Percentiles rank a stretch among this genome's conserved stretches.
Evolutionary conservation across 2,797 vertebrate species (phyloP).

Genomic region (Crotalus adamanteus): DNA sequence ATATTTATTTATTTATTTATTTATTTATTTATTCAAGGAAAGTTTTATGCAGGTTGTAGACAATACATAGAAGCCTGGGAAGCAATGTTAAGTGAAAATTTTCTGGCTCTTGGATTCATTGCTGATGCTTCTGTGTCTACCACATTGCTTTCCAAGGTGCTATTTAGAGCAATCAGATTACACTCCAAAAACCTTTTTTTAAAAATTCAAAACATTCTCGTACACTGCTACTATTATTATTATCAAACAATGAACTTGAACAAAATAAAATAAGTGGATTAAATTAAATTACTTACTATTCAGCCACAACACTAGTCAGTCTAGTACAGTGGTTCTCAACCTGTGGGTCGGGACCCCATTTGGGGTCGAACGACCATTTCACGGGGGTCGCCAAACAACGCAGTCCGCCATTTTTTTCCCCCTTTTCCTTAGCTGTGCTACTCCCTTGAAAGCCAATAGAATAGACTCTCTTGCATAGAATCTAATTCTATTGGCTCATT

Average conservation of each 20-base stretch:
- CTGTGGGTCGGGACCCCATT: no score
- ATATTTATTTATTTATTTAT: no score
- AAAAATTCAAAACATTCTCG: conserved; percentile 44
- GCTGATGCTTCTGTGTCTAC: conserved; percentile 38
- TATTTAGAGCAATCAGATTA: background rate
- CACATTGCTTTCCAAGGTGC: conserved; percentile 33
- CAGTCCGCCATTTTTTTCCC: no score
- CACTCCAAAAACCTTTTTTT: conserved; percentile 48
- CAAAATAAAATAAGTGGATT: conserved; percentile 42
- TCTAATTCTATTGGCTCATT: no score
- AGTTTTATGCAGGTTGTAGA: background rate
- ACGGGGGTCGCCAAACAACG: no score
- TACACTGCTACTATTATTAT: conserved; percentile 24
- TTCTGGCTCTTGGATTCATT: conserved; percentile 18
- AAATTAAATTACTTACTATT: conserved; percentile 28
- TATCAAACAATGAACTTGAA: conserved; percentile 57
- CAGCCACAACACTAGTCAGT: conserved; percentile 29
- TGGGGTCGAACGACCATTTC: no score
- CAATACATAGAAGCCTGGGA: background rate
- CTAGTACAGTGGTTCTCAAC: background rate
- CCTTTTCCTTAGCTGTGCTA: no score
- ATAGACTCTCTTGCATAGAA: no score
- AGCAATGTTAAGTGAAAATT: background rate
- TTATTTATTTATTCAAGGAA: background rate
- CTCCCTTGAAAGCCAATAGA: no score